Evolutionary conservation across 2,797 vertebrate species (phyloP).

Genomic region (Brachyalestes nurse): DNA sequence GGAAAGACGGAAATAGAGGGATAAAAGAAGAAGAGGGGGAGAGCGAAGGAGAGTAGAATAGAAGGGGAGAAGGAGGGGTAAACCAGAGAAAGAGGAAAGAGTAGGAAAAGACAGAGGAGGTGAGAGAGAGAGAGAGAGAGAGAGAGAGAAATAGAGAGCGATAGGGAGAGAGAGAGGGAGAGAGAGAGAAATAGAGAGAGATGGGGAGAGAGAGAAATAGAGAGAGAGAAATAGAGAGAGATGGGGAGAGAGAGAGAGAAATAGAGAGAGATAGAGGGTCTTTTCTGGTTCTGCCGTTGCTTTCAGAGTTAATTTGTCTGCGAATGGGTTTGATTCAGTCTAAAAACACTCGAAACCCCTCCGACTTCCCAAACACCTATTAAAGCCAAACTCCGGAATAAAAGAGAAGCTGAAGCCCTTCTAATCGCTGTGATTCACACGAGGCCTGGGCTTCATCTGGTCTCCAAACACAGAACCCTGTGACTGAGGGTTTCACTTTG

Average conservation of each 20-base stretch:
- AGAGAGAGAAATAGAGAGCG: neutral
- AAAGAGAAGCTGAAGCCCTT: constrained; percentile 1
- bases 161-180: neutral
- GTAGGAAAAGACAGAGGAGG: neutral
- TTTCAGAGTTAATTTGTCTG: constrained; percentile 5
- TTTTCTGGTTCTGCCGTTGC: neutral
- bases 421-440: constrained; percentile 28
- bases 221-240: neutral
- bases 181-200: neutral
- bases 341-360: neutral
- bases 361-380: neutral
- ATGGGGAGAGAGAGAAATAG: neutral
- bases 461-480: neutral
- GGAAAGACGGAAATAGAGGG: no score
- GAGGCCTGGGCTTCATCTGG: neutral
- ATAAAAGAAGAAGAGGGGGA: neutral
- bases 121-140: neutral
- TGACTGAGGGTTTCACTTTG: neutral
- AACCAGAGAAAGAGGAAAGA: neutral
- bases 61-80: neutral
- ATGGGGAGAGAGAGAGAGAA: neutral
- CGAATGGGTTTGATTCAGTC: neutral
- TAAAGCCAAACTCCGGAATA: neutral
- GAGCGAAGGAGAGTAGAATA: neutral
- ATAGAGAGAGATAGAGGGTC: neutral